Conservation (phyloP, 2,797 vertebrate species). For the Sebastiscus tertius region DNA sequence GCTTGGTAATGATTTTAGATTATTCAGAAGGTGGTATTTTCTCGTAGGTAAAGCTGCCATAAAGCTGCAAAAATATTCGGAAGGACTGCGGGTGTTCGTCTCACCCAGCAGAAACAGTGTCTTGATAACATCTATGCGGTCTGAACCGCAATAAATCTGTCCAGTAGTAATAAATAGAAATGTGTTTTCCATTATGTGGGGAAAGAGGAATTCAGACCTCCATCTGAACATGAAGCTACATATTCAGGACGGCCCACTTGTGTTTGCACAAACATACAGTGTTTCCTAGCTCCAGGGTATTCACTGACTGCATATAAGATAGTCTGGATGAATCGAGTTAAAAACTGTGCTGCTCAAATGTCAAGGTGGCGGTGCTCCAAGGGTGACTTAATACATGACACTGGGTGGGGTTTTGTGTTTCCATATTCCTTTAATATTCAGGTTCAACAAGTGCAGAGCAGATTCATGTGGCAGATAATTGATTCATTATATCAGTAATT, state of each 20-base stretch:
- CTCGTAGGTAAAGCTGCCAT: background rate
- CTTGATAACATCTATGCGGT: background rate
- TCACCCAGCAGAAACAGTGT: background rate
- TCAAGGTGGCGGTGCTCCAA: constrained; percentile 26
- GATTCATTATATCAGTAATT: background rate
- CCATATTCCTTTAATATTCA: background rate
- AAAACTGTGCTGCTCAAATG: constrained; percentile 12
- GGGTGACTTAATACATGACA: constrained; percentile 32
- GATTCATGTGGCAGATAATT: background rate
- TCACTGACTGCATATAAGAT: constrained; percentile 2
- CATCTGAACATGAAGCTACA: constrained; percentile 5
- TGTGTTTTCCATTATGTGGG: constrained; percentile 50
- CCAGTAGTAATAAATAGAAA: background rate
- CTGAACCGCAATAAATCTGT: constrained; percentile 34
- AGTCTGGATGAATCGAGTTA: background rate
- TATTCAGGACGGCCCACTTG: background rate
- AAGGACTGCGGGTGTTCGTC: background rate
- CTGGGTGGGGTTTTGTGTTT: constrained; percentile 21
- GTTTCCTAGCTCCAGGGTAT: constrained; percentile 23
- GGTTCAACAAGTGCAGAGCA: background rate
- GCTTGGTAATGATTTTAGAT: background rate
- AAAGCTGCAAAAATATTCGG: background rate
- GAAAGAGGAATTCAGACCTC: constrained; percentile 44
- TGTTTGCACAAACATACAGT: constrained; percentile 11
- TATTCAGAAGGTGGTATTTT: background rate